These are phyloP conservation scores for Octodonta nipae DNA, from an alignment of 2,888 invertebrate species.

Conservation along the genomic window DNA sequence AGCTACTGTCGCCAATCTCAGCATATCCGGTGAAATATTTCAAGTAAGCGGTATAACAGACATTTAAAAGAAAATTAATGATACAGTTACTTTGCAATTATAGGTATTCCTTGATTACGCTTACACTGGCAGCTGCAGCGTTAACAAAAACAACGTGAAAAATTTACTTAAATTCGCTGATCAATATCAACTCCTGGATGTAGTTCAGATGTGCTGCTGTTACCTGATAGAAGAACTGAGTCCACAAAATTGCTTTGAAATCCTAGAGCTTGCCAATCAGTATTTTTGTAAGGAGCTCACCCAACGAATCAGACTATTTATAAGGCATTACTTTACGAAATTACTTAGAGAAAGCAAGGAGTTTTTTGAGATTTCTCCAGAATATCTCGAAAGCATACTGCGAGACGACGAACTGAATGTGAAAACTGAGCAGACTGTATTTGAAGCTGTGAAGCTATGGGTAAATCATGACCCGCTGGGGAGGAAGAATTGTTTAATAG, in stretches of 20 bases:
- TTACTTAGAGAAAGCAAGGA: conserved; percentile 50
- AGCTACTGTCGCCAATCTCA: conserved; percentile 46
- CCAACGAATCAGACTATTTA: conserved; percentile 39
- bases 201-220: conserved; percentile 55
- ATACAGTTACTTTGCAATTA: too few species aligned
- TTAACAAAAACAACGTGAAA: conserved; percentile 55
- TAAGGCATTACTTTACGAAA: conserved; percentile 13
- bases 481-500: neutral
- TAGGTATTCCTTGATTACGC: conserved; percentile 58
- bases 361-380: conserved; percentile 45
- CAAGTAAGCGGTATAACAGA: too few species aligned
- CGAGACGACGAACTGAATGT: conserved; percentile 60
- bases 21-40: conserved; percentile 47
- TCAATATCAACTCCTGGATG: conserved; percentile 58
- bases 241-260: conserved; percentile 57
- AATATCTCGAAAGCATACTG: conserved; percentile 51
- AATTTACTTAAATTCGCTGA: conserved; percentile 56
- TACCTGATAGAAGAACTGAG: conserved; percentile 50
- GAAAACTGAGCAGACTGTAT: conserved; percentile 57
- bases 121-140: conserved; percentile 54
- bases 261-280: conserved; percentile 54
- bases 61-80: too few species aligned
- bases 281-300: conserved; percentile 58
- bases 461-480: conserved; percentile 41
- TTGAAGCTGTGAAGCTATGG: conserved; percentile 62